Evolutionary conservation across 2,888 invertebrate species (phyloP), one percentile per base, ranked within the genome.

Genomic region (Nephrocerus scutellatus): DNA sequence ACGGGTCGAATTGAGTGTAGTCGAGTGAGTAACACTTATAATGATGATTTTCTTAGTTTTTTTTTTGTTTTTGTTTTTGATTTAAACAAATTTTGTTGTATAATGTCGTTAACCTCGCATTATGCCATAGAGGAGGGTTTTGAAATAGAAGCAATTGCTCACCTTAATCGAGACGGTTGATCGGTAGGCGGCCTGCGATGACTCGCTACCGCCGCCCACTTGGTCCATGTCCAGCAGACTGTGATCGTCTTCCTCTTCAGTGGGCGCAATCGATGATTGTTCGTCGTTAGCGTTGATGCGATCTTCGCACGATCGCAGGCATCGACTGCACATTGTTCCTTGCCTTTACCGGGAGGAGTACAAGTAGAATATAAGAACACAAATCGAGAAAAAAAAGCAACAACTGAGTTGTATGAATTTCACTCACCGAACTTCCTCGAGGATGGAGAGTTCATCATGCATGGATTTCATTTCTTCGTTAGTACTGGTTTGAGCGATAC

Each of bases 371-470:
- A 3, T 8, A 21, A 22, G 30, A 23, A 26, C 10, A 28, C 28
- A 13, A 13, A 28, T 6, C 2, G 3, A 32, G 12, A 29, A 35
- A n/a, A 12, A 32, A 37, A 35, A 32, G 29, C 10, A 30, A 23
- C 16, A 28, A 21, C 18, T 37, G 36, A n/a, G 15, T 19, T 10
- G 30, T 6, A 19, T 10, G 7, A 18, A 21, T 33, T 30, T 15
- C 33, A 48, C 64, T 63, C 71, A 85, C 84, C 86, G 78, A 51
- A 87, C 84, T 82, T 88, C 87, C 62, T 88, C 87, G 52, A 87
- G 74, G 49, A 84, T 82, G 37, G 79, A 80, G 55, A 88, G 77
- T 65, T 88, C 88, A 56, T 88, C 87, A 52, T 88, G 86, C 53
- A 64, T 61, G 32, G 64, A 66, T 63, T 84, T 85, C 62, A 85